Evolutionary conservation across 2,797 vertebrate species (phyloP), one percentile per base, ranked within the genome.

Genomic region (Synaphobranchus kaupii): DNA sequence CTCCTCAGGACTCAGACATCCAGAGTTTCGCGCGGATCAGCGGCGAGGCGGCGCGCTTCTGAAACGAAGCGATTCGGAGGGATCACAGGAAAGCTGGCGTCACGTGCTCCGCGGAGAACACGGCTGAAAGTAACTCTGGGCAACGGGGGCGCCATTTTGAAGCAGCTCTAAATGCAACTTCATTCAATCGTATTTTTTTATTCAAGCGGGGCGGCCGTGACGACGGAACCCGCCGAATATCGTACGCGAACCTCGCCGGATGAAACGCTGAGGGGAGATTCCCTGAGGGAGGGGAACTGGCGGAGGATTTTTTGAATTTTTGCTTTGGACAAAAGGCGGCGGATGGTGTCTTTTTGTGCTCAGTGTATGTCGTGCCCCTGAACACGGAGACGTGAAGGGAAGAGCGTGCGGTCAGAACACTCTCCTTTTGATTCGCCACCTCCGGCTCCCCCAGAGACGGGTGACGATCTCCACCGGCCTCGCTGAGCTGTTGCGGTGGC

Each of bases 391-490:
- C 48, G 47, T 50, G 39, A 80, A 82, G 34, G 12, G 58, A 83
- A 25, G 81, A 34, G 17, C 7, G 44, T 50, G 48, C 31, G 80
- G 44, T 52, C 82, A 34, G 63, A 66, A n/a, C 56, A 17, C 60
- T 73, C 82, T 48, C 20, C 83, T 86, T 86, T 87, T 88, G 54
- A 88, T 87, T 87, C 34, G 20, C 47, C 73, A 76, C 84, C 83
- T 85, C 48, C 2, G 34, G 28, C 6, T 73, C 63, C 86, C 86
- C 31, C 39, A 63, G 84, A n/a, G 86, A 66, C 12, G 28, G 73
- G 86, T 73, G 85, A 81, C 58, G 84, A 87, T 89, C 86, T 90
- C 85, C 87, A 87, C 71, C 85, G 88, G 86, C 83, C 86, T 85
- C 80, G 85, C 56, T 66, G 84, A 83, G 88, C 76, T 60, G 63